Evolutionary conservation across 2,113 vertebrate species (phyloP).

Genomic region (Empidonax traillii): DNA sequence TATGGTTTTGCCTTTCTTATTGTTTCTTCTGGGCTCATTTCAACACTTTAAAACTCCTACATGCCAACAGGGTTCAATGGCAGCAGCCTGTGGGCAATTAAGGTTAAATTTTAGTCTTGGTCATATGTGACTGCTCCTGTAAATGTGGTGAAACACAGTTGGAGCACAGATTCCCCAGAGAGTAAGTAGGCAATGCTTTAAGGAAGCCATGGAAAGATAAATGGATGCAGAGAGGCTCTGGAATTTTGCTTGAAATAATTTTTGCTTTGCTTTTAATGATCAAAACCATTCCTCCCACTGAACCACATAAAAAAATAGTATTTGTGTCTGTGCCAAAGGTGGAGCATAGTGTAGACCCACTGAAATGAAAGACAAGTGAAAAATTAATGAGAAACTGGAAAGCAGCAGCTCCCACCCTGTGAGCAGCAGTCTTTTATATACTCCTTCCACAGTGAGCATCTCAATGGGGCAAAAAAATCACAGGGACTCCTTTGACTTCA

Average conservation of each 20-base stretch:
- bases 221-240: constrained; percentile 41
- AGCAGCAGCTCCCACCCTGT: constrained; percentile 43
- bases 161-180: constrained; percentile 39
- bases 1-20: neutral
- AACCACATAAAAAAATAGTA: constrained; percentile 53
- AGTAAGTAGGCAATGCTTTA: constrained; percentile 55
- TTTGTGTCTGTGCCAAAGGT: constrained; percentile 54
- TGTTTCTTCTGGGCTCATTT: neutral
- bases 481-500: constrained; percentile 55
- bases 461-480: constrained; percentile 54
- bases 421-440: constrained; percentile 54
- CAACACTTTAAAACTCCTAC: neutral
- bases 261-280: constrained; percentile 66
- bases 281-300: constrained; percentile 61
- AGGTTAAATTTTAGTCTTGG: constrained; percentile 30
- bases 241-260: constrained; percentile 62
- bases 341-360: constrained; percentile 31
- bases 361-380: constrained; percentile 41
- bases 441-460: constrained; percentile 31
- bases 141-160: constrained; percentile 55
- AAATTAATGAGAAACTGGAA: constrained; percentile 60
- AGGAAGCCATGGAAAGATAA: constrained; percentile 56
- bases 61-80: neutral
- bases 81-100: constrained; percentile 27
- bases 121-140: constrained; percentile 57